Conservation (phyloP, 2,113 vertebrate species). For the Myodes glareolus region DNA sequence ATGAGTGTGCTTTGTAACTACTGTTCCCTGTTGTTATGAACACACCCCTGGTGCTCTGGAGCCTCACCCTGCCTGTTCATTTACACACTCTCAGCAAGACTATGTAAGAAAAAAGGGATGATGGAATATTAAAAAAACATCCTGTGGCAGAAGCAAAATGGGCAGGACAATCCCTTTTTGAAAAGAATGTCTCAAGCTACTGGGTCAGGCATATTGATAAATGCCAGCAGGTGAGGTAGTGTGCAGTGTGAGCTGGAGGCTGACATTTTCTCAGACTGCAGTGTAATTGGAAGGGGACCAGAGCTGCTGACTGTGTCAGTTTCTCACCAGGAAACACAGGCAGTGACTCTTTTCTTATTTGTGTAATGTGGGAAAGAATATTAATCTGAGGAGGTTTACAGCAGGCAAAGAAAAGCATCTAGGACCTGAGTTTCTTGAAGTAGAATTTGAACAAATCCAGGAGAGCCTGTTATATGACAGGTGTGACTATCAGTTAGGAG, state of each 20-base stretch:
- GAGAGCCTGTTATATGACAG: not conserved
- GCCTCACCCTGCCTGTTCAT: not conserved
- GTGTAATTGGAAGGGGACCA: not conserved
- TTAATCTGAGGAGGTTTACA: not conserved
- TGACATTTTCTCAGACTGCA: not conserved
- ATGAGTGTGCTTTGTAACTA: not conserved
- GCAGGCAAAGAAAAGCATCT: not conserved
- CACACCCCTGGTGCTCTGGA: not conserved
- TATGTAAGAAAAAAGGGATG: not conserved
- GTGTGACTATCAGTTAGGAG: not conserved
- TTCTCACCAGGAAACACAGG: not conserved
- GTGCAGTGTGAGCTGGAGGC: no score
- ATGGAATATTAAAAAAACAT: not conserved
- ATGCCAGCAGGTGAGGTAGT: not conserved
- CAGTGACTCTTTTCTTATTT: not conserved
- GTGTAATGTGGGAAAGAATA: not conserved
- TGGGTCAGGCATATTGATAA: not conserved
- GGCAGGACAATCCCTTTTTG: not conserved
- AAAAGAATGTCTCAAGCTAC: not conserved
- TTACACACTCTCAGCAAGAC: not conserved
- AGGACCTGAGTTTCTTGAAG: not conserved
- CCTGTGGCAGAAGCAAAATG: not conserved
- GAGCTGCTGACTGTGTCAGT: not conserved
- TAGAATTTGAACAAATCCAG: not conserved
- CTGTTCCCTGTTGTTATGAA: not conserved